Evolutionary conservation across 2,888 invertebrate genomes (phyloP), one percentile per base, ranked within the genome.

Genomic region (Monochamus alternatus): DNA sequence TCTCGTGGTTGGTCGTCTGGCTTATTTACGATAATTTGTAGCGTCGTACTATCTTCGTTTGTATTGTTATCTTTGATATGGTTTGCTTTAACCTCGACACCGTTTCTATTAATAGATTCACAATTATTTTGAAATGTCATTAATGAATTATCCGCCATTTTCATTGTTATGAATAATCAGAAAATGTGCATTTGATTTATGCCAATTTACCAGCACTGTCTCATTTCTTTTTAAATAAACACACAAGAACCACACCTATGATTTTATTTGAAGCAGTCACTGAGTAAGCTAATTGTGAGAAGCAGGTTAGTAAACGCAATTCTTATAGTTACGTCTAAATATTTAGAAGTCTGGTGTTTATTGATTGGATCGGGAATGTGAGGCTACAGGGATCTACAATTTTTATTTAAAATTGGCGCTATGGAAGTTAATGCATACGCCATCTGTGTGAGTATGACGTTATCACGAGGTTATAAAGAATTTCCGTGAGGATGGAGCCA

Each of bases 141-240:
- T 78, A 83, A 74, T 30, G 80, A 77, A 68, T 82, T 84, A 78
- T 84, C 84, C 81, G 84, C 82, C 84, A 84, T 85, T 82, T 84
- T 84, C 84, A 83, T 84, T 79, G 74, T 82, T 77, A 67, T 76
- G 73, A 76, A 32, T 31, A 59, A 63, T 14, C 14, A 22, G 43
- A 22, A 47, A 63, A 51, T 14, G 12, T 47, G 47, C 5, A 47
- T 60, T 4, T 32, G 60, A 14, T 60, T 30, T 14, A 38, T 32
- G 52, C 31, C 38, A 30, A 71, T 64, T 64, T 75, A 75, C 72
- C 74, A 67, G 62, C 76, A 71, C 74, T 63, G 52, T 14, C 58
- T 74, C 74, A 65, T 62, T 59, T 60, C 38, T 65, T 73, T 51
- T 72, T 73, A 65, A 69, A 71, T 58, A 30, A 47, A 51, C 69